Percentiles rank a stretch among this genome's conserved stretches.
Evolutionary conservation across 2,113 vertebrate genomes (phyloP).

Genomic region (Narcine bancroftii): DNA sequence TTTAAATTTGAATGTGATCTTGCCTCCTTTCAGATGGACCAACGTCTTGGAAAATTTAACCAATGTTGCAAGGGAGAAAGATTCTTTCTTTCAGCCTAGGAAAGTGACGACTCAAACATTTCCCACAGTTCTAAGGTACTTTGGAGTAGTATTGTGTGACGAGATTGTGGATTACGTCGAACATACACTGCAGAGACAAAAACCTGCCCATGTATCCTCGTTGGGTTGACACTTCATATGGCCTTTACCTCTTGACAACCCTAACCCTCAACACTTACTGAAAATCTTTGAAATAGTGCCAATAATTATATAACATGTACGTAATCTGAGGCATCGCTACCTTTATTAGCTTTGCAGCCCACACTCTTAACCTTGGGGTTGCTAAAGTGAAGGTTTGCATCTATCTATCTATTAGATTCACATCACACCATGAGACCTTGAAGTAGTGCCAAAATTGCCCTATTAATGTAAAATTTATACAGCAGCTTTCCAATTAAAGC

Average conservation of each 20-base stretch:
- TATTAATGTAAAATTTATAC: constrained; percentile 1
- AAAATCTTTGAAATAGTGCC: background rate
- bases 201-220: no score
- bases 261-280: background rate
- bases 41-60: background rate
- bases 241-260: background rate
- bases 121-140: no score
- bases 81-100: background rate
- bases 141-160: no score
- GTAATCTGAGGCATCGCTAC: background rate
- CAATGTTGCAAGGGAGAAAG: background rate
- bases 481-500: background rate
- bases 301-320: background rate
- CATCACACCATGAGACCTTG: background rate
- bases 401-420: background rate
- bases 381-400: background rate
- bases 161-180: no score
- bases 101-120: no score
- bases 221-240: no score
- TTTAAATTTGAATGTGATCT: background rate
- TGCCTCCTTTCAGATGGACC: background rate
- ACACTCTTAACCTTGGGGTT: background rate
- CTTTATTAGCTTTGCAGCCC: background rate
- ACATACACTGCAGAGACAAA: no score
- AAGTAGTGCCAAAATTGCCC: background rate